phyloP scores from a whole-genome alignment of 2,113 vertebrate species.

The Saccopteryx leptura region DNA sequence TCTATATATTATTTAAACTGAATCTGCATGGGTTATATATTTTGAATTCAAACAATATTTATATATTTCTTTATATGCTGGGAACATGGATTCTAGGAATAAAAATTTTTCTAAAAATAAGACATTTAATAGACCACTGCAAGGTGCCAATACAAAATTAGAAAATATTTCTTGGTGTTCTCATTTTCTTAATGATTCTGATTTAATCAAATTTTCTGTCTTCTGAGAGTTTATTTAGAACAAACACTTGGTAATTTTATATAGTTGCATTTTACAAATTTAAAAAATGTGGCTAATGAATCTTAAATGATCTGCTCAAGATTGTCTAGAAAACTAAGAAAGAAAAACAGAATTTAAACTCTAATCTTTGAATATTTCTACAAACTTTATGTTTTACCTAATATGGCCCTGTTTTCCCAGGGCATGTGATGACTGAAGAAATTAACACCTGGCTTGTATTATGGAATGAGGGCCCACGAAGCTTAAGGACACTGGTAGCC shows the following conservation, averaged over 20 bases:
- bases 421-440: neutral
- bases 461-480: neutral
- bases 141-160: neutral
- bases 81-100: neutral
- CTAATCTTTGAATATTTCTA: neutral
- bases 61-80: neutral
- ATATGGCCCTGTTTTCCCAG: neutral
- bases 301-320: neutral
- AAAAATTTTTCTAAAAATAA: conserved; percentile 23
- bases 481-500: neutral
- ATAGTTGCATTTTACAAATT: neutral
- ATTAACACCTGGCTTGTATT: neutral
- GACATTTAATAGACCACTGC: neutral
- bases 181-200: neutral
- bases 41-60: neutral
- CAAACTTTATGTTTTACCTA: neutral
- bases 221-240: neutral
- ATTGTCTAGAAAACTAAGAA: neutral
- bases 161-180: neutral
- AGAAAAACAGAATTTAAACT: neutral
- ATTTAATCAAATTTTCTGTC: neutral
- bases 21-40: neutral
- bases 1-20: neutral
- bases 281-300: neutral
- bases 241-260: neutral